A percentile compares a stretch with the other conserved stretches of the same genome.
phyloP scores from a whole-genome alignment of 2,113 vertebrate species.

The Tiliqua scincoides region DNA sequence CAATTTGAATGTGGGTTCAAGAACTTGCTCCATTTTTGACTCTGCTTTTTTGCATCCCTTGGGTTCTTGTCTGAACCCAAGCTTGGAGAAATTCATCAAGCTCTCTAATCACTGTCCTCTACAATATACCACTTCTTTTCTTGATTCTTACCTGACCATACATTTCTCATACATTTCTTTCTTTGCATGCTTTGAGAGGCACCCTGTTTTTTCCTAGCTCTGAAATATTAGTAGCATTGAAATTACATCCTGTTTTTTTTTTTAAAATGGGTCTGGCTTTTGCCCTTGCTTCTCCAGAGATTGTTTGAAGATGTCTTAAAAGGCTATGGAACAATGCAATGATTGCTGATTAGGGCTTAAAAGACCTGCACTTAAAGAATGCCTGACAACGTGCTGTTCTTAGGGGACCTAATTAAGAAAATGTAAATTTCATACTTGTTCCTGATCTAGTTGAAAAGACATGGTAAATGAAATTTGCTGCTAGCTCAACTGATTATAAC shows the following conservation, averaged over 20 bases:
- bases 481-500: not conserved
- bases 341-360: constrained; percentile 16
- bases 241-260: not conserved
- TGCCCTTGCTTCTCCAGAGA: constrained; percentile 9
- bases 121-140: not conserved
- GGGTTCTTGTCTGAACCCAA: too few species aligned
- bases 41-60: too few species aligned
- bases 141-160: not conserved
- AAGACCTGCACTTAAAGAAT: constrained; percentile 35
- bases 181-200: constrained; percentile 17
- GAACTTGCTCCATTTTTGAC: too few species aligned
- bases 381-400: constrained; percentile 25
- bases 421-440: constrained; percentile 40
- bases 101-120: not conserved
- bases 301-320: constrained; percentile 44
- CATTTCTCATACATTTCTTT: constrained; percentile 3
- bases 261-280: not conserved
- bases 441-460: constrained; percentile 2
- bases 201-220: constrained; percentile 17
- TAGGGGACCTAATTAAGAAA: constrained; percentile 55
- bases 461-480: constrained; percentile 31
- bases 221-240: not conserved
- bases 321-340: constrained; percentile 30
- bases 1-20: too few species aligned
- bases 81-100: too few species aligned